phyloP scores from a whole-genome alignment of 2,888 invertebrate species.

The Callinectes sapidus region DNA sequence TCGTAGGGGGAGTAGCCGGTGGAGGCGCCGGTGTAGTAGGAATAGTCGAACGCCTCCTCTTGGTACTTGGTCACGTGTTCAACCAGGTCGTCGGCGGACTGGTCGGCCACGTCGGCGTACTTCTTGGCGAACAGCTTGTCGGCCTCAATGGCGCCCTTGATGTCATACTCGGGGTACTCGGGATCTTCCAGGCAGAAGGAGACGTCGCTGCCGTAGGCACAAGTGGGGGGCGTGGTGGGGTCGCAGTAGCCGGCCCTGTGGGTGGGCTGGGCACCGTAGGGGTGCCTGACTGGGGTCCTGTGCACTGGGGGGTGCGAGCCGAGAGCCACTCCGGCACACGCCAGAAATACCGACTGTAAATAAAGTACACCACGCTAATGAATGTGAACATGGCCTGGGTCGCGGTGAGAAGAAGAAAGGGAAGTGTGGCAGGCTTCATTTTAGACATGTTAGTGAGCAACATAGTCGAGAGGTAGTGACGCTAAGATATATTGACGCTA shows the following conservation, averaged over 20 bases:
- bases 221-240: slow-evolving; percentile 73
- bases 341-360: slow-evolving; percentile 34
- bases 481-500: not conserved
- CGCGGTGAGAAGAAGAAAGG: not conserved
- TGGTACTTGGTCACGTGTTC: slow-evolving; percentile 72
- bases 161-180: slow-evolving; percentile 73
- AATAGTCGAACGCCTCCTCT: slow-evolving; percentile 73
- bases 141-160: slow-evolving; percentile 73
- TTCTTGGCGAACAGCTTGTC: slow-evolving; percentile 73
- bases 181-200: slow-evolving; percentile 73
- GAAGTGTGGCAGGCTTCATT: not conserved
- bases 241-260: slow-evolving; percentile 73
- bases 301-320: not conserved
- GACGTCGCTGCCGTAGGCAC: slow-evolving; percentile 72
- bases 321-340: slow-evolving; percentile 37
- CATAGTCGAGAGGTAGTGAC: no score
- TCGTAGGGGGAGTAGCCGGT: slow-evolving; percentile 73
- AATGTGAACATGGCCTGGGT: not conserved
- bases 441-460: not conserved
- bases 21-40: slow-evolving; percentile 73
- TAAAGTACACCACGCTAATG: not conserved
- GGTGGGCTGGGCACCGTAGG: slow-evolving; percentile 33
- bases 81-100: slow-evolving; percentile 74
- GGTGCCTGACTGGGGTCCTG: not conserved
- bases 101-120: slow-evolving; percentile 73